These are phyloP conservation scores for Drosophila pseudotakahashii DNA, from an alignment of 2,888 invertebrate genomes.

Conservation along the genomic window DNA sequence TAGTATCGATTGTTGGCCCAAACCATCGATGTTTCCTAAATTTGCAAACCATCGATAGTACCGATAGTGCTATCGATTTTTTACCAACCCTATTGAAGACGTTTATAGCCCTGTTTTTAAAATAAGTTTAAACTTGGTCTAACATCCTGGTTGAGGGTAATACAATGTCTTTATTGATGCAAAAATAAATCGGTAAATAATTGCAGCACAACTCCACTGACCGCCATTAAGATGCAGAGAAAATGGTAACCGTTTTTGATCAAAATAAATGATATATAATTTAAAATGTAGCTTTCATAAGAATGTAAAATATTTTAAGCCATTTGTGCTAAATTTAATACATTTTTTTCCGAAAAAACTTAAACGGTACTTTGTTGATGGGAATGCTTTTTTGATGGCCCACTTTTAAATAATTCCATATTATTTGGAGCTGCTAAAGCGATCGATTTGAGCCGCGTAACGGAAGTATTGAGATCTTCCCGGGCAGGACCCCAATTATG, in stretches of 20 bases:
- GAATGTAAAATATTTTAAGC: neutral
- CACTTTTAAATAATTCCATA: conserved; percentile 23
- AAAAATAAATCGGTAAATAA: no score
- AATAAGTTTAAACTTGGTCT: neutral
- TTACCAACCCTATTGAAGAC: no score
- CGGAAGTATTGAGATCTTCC: conserved; percentile 31
- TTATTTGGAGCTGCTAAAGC: conserved; percentile 40
- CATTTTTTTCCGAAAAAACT: conserved; percentile 2
- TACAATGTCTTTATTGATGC: no score
- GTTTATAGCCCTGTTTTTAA: neutral
- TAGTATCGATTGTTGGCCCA: no score
- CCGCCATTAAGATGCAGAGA: neutral
- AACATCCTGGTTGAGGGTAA: no score
- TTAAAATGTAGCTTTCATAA: neutral
- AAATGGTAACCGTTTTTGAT: neutral
- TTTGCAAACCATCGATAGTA: no score
- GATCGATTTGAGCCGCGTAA: conserved; percentile 37
- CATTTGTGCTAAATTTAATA: neutral
- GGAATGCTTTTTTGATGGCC: conserved; percentile 19
- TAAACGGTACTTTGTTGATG: conserved; percentile 1
- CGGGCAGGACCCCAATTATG: conserved; percentile 50
- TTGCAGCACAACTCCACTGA: no score
- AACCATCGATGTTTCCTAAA: no score
- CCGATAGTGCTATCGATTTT: no score
- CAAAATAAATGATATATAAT: neutral